Percentiles rank a stretch among this genome's conserved stretches.
These are phyloP conservation scores for Acropora yongei DNA, from an alignment of 64 coral and sea anemone genomes.

Conservation along the genomic window DNA sequence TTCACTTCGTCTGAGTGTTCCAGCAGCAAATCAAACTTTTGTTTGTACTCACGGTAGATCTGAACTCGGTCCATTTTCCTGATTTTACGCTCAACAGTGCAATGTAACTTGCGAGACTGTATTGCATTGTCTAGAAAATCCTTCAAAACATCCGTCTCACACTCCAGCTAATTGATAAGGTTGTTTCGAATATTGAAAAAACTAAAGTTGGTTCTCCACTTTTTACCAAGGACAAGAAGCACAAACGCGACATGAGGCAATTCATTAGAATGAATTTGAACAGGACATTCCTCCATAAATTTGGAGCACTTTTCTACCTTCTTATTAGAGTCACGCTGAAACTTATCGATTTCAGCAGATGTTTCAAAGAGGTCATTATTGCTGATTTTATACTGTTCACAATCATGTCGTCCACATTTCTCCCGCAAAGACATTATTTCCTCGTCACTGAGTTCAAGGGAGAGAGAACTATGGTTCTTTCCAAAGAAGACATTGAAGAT, in stretches of 20 bases:
- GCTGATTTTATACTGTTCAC: not conserved
- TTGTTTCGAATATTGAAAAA: not conserved
- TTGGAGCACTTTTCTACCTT: slow-evolving; percentile 9
- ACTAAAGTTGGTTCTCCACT: not conserved
- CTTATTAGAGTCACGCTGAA: not conserved
- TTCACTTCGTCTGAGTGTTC: slow-evolving; percentile 43
- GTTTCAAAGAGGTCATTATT: not conserved
- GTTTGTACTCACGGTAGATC: slow-evolving; percentile 20
- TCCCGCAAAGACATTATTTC: slow-evolving; percentile 29
- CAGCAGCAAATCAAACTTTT: not conserved
- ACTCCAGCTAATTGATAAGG: slow-evolving; percentile 17
- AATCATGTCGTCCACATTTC: slow-evolving; percentile 30
- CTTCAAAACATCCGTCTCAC: not conserved
- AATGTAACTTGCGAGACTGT: not conserved
- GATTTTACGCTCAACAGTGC: not conserved
- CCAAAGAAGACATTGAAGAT: slow-evolving; percentile 38
- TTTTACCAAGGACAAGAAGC: not conserved
- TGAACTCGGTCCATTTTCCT: not conserved
- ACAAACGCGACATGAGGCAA: slow-evolving; percentile 22
- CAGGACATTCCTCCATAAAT: not conserved
- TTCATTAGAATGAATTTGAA: not conserved
- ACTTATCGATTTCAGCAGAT: slow-evolving; percentile 50
- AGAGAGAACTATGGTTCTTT: not conserved
- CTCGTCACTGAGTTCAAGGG: slow-evolving; percentile 35
- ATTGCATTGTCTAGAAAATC: slow-evolving; percentile 10